phyloP scores from a whole-genome alignment of 2,888 invertebrate species.

The Cybosia mesomella region DNA sequence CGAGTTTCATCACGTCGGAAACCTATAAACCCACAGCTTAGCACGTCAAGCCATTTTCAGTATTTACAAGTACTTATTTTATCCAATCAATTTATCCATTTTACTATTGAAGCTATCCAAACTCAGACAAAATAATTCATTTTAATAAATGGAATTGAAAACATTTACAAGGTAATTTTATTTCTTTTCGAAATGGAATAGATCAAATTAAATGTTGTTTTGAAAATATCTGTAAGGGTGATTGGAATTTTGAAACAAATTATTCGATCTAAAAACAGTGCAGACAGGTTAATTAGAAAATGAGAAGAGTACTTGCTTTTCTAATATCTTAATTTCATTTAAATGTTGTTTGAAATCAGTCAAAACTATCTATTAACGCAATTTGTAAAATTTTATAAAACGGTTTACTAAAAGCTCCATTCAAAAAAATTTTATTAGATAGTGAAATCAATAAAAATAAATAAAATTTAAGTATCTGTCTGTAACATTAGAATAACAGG shows the following conservation, averaged over 20 bases:
- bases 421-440: no score
- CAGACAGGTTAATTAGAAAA: no score
- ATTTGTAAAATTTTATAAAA: no score
- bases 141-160: background rate
- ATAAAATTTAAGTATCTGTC: no score
- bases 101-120: background rate
- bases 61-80: background rate
- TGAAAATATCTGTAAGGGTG: background rate
- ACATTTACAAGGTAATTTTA: background rate
- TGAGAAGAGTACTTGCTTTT: no score
- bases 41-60: background rate
- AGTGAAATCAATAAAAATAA: no score
- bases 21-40: slow-evolving; percentile 5
- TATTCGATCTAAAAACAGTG: background rate
- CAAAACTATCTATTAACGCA: no score
- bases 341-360: no score
- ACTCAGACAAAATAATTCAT: background rate
- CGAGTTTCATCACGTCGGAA: background rate
- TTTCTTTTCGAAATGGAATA: background rate
- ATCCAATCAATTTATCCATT: background rate
- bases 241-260: background rate
- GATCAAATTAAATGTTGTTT: background rate
- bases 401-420: no score
- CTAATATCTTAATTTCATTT: no score
- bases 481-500: no score